Evolutionary conservation across 2,888 invertebrate species (phyloP).

Genomic region (Ryuthela nishihirai): DNA sequence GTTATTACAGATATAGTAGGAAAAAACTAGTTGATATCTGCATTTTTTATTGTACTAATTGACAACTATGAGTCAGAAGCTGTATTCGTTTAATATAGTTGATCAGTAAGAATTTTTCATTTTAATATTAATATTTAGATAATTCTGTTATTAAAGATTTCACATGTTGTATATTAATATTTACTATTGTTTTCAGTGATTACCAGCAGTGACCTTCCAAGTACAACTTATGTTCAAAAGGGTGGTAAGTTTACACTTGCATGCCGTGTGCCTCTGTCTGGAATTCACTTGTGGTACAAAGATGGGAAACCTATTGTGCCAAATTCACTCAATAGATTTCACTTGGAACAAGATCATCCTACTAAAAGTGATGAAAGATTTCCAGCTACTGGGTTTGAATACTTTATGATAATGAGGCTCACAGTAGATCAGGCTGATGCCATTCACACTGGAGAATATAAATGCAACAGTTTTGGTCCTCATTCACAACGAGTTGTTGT

Average conservation of each 20-base stretch:
- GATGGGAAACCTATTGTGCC: conserved; percentile 35
- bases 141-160: not conserved
- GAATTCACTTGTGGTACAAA: conserved; percentile 37
- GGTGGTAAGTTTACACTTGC: conserved; percentile 31
- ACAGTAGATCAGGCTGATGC: conserved; percentile 28
- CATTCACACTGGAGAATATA: conserved; percentile 38
- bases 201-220: conserved; percentile 9
- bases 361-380: not conserved
- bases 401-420: conserved; percentile 27
- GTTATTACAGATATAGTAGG: no score
- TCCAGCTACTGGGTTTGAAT: conserved; percentile 4
- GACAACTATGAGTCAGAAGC: no score
- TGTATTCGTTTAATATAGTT: no score
- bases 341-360: conserved; percentile 26
- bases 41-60: no score
- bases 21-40: no score
- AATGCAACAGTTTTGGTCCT: conserved; percentile 31
- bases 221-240: conserved; percentile 26
- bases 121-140: not conserved
- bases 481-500: conserved; percentile 32
- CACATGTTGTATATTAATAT: not conserved
- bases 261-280: conserved; percentile 25
- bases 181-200: conserved; percentile 18
- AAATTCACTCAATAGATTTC: conserved; percentile 29
- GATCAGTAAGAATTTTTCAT: no score